These are phyloP conservation scores for Ichneumoninae sp. DNA, from an alignment of 2,888 invertebrate species.

Conservation along the genomic window DNA sequence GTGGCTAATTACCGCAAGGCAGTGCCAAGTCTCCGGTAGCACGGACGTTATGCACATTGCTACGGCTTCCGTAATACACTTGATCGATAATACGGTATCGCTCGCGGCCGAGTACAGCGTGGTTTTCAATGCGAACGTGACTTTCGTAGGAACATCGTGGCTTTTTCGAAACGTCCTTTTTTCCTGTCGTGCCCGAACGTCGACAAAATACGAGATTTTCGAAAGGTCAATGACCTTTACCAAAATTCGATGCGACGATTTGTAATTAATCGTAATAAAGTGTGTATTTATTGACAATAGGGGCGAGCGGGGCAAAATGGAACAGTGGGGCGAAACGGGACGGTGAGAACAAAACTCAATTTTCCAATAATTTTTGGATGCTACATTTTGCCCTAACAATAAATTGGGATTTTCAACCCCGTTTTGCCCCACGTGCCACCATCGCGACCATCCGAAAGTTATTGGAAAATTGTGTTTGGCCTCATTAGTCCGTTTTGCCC, in stretches of 20 bases:
- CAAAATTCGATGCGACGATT: neutral
- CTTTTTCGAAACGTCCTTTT: neutral
- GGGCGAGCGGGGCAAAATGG: too few species aligned
- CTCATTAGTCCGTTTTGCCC: too few species aligned
- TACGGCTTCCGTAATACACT: conserved; percentile 79
- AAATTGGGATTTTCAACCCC: too few species aligned
- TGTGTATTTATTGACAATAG: too few species aligned
- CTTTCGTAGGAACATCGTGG: neutral
- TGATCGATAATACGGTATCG: conserved; percentile 79
- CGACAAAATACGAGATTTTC: neutral
- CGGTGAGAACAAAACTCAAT: too few species aligned
- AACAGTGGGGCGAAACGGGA: too few species aligned
- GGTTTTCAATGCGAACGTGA: neutral
- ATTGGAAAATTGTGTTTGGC: too few species aligned
- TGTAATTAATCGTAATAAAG: neutral
- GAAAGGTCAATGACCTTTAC: neutral
- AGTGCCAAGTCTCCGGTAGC: conserved; percentile 44
- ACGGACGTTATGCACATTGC: conserved; percentile 64
- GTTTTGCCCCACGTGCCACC: too few species aligned
- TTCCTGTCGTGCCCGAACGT: neutral
- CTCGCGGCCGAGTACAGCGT: conserved; percentile 43
- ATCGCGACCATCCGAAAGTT: too few species aligned
- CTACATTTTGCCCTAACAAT: too few species aligned
- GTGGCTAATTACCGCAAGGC: conserved; percentile 69
- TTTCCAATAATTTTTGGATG: too few species aligned